Percentiles rank a stretch among this genome's conserved stretches.
These are phyloP conservation scores for Ceratothoa steindachneri DNA, from an alignment of 2,888 invertebrate species.

Conservation along the genomic window DNA sequence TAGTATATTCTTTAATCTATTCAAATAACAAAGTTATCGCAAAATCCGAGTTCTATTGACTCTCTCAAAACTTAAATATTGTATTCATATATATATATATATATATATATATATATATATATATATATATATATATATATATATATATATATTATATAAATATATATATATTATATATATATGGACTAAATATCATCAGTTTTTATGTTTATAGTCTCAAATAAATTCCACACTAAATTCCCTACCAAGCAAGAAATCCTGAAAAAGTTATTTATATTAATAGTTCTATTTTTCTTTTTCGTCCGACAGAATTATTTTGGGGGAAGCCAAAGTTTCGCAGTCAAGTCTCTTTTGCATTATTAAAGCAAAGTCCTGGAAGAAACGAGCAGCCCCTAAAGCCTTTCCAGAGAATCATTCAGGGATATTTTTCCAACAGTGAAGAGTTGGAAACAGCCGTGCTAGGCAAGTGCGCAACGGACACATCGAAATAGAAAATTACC, in stretches of 20 bases:
- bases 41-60: too few relatives aligned
- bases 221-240: too few relatives aligned
- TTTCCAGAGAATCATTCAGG: background rate
- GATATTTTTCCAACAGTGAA: background rate
- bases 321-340: constrained; percentile 1
- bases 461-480: background rate
- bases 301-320: background rate
- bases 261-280: background rate
- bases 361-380: background rate
- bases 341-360: constrained; percentile 10
- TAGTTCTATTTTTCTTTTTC: background rate
- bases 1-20: too few relatives aligned
- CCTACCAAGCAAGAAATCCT: too few relatives aligned
- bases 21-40: too few relatives aligned
- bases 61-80: too few relatives aligned
- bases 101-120: background rate
- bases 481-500: background rate
- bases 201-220: background rate
- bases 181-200: too few relatives aligned
- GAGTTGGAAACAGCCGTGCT: background rate
- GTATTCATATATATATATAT: background rate
- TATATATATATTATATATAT: background rate
- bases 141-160: background rate
- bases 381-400: background rate
- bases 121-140: background rate